A percentile compares a stretch with the other conserved stretches of the same genome.
Conservation (phyloP, 35 echinoderm and acorn worm genomes). For the Ptychodera flava region DNA sequence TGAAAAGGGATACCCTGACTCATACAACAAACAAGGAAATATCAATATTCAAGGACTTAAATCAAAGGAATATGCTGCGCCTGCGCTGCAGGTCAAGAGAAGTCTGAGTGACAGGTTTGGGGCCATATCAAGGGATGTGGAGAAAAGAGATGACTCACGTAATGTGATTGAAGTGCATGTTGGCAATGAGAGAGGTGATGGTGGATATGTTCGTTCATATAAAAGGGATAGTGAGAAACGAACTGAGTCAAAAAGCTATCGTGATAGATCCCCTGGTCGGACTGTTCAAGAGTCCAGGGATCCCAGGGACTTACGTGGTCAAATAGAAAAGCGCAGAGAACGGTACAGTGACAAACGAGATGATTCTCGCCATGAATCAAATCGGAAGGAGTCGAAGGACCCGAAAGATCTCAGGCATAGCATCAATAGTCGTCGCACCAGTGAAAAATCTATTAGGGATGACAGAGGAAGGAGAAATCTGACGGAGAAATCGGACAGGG, state of each 20-base stretch:
- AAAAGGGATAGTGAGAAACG: background rate
- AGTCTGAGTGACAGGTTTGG: background rate
- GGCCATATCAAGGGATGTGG: background rate
- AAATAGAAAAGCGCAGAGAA: background rate
- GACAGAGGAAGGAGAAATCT: background rate
- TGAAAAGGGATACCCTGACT: background rate
- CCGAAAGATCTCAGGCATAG: background rate
- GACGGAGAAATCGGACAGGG: background rate
- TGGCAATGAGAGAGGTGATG: background rate
- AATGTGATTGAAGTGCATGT: background rate
- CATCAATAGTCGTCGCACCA: background rate
- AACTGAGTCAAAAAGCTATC: background rate
- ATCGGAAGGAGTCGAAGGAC: background rate
- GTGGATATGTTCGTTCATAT: background rate
- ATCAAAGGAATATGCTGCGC: background rate
- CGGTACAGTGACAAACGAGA: background rate
- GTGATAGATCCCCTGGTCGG: background rate
- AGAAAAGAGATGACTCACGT: background rate
- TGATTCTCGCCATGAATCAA: background rate
- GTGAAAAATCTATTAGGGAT: background rate
- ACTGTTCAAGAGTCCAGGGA: background rate
- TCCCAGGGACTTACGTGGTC: background rate
- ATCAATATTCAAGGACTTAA: background rate
- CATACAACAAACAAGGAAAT: background rate
- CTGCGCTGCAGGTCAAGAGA: background rate